phyloP scores from a whole-genome alignment of 35 echinoderm and acorn worm genomes.

The Ophioderma brevispina region DNA sequence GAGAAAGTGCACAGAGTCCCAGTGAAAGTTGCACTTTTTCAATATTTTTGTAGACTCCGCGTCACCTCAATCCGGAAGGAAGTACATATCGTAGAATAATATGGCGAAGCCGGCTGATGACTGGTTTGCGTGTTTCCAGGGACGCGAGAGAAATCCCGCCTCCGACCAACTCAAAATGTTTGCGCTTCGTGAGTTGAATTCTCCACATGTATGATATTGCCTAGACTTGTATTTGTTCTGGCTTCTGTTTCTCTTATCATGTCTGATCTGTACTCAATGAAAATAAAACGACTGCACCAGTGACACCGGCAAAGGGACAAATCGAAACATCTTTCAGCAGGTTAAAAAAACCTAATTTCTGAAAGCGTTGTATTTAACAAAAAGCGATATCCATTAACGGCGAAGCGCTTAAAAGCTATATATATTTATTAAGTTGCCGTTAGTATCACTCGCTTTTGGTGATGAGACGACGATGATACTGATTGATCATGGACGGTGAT shows the following conservation, averaged over 20 bases:
- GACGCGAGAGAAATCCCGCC: not conserved
- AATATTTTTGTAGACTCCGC: conserved; percentile 4
- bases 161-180: not conserved
- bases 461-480: too few species aligned
- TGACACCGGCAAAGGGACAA: not conserved
- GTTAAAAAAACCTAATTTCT: too few species aligned
- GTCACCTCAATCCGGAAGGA: not conserved
- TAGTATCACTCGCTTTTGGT: too few species aligned
- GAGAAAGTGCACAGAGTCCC: not conserved
- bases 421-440: too few species aligned
- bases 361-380: too few species aligned
- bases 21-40: conserved; percentile 5
- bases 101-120: not conserved
- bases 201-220: not conserved
- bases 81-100: conserved; percentile 1
- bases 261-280: not conserved
- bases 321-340: too few species aligned
- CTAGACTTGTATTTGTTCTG: not conserved
- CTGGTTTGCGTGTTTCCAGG: not conserved
- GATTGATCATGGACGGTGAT: too few species aligned
- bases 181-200: conserved; percentile 1
- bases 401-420: too few species aligned
- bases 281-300: not conserved
- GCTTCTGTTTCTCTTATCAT: conserved; percentile 1
- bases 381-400: too few species aligned